Conservation (phyloP, 2,113 vertebrate genomes). For the Aegotheles bennettii region DNA sequence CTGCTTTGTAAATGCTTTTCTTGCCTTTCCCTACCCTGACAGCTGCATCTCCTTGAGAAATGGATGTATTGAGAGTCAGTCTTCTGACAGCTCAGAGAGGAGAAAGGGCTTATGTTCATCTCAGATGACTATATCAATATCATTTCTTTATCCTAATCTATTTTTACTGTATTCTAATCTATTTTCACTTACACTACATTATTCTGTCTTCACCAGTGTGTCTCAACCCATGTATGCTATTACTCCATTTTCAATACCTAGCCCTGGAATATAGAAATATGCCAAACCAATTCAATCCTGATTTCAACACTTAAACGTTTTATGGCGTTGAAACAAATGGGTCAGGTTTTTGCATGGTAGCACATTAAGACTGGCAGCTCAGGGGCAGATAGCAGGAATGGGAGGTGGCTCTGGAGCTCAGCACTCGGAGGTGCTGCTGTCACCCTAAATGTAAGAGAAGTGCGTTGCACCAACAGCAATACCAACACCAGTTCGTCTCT, state of each 20-base stretch:
- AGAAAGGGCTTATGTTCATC: not conserved
- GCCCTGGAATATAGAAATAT: not conserved
- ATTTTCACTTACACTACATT: not conserved
- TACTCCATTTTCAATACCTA: not conserved
- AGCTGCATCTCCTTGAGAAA: not conserved
- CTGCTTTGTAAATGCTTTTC: not conserved
- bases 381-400: accelerated
- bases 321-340: not conserved
- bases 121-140: not conserved
- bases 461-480: accelerated
- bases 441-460: not conserved
- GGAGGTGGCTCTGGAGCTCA: accelerated
- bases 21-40: not conserved
- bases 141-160: not conserved
- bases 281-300: not conserved
- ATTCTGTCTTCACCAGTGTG: not conserved
- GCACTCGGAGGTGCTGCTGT: not conserved
- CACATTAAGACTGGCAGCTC: not conserved
- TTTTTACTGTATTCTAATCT: not conserved
- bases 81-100: not conserved
- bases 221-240: not conserved
- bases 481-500: accelerated
- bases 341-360: not conserved
- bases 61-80: no score
- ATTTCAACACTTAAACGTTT: not conserved